These are phyloP conservation scores for Synchiropus splendidus DNA, from an alignment of 2,113 vertebrate species.

Conservation along the genomic window DNA sequence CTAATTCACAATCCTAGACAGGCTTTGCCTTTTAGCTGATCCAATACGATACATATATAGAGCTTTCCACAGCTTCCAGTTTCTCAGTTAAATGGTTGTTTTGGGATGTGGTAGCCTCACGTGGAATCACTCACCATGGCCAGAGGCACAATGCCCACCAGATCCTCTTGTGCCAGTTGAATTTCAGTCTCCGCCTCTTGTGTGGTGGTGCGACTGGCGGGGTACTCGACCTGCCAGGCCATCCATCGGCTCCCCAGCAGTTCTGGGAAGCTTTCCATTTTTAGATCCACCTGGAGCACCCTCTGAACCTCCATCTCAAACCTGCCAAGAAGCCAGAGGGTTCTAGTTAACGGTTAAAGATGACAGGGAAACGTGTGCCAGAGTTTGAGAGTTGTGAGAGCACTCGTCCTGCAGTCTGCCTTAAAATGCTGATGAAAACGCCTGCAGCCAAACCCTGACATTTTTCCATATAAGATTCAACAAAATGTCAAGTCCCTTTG, in stretches of 20 bases:
- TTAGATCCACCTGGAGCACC: constrained; percentile 85
- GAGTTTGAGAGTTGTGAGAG: neutral
- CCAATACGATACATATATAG: too few species aligned
- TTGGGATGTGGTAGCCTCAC: constrained; percentile 5
- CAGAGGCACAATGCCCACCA: constrained; percentile 81
- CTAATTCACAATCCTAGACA: too few species aligned
- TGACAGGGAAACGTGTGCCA: neutral
- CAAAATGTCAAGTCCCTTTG: constrained; percentile 35
- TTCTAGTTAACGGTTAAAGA: constrained; percentile 22
- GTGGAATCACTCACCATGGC: constrained; percentile 80
- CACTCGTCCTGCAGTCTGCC: constrained; percentile 10
- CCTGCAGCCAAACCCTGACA: constrained; percentile 33
- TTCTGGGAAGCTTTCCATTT: constrained; percentile 79
- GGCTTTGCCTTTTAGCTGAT: too few species aligned
- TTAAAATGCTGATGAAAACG: constrained; percentile 24
- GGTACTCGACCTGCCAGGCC: constrained; percentile 92
- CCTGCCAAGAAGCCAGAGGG: constrained; percentile 54
- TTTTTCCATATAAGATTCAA: constrained; percentile 23
- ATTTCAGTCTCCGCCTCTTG: constrained; percentile 79
- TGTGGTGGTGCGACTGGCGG: constrained; percentile 56
- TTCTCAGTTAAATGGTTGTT: too few species aligned
- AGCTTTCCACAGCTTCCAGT: too few species aligned
- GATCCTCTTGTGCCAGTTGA: constrained; percentile 83
- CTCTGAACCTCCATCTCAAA: constrained; percentile 70
- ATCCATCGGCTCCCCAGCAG: constrained; percentile 81